Base-by-base conservation (phyloP, 1,140 invertebrate genomes). In the Harpegnathos saltator region DNA sequence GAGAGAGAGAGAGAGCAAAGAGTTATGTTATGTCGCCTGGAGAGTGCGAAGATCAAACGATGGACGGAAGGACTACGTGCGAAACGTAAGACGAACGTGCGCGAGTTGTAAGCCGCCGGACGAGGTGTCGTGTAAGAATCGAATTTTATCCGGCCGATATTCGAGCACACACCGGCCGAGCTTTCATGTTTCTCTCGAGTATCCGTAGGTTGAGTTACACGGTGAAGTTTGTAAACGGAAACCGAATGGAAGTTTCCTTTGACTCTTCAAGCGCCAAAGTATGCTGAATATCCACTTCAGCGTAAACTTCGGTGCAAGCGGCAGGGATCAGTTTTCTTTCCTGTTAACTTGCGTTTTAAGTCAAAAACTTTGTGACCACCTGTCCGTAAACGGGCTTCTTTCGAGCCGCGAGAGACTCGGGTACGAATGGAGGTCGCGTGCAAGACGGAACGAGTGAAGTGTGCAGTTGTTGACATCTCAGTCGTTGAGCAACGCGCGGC, bases 191-290 rank as follows among this genome's bases (percentile, higher is more conserved):
- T 80, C 75, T 71, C 65, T 63, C 22, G 65, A 71, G 65, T 80
- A 58, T 80, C 54, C 33, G 66, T 26, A 24, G 66, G 44, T 69
- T 26, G 33, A 80, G 75, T 80, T 80, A 80, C 75, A 58, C 58
- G 65, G 24, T 14, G 17, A 52, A 80, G 65, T 80, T 80, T 80
- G 75, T 80, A 80, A 80, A 80, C 75, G 75, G 75, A 80, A 71
- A 80, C 75, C 65, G 52, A 71, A 71, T 58, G 65, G 52, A 80
- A 71, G 65, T 80, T 71, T 80, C 75, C 65, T 69, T 80, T 80
- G 63, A 71, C 75, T 80, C 52, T 48, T 80, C 52, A 44, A 80
- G 75, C 75, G 75, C 75, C 65, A 80, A 78, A 80, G 75, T 80
- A 80, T 65, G 75, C 52, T 71, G 52, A 71, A 80, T 80, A 80